phyloP scores from a whole-genome alignment of 2,888 invertebrate species.

The Dicranocentrus wangi region DNA sequence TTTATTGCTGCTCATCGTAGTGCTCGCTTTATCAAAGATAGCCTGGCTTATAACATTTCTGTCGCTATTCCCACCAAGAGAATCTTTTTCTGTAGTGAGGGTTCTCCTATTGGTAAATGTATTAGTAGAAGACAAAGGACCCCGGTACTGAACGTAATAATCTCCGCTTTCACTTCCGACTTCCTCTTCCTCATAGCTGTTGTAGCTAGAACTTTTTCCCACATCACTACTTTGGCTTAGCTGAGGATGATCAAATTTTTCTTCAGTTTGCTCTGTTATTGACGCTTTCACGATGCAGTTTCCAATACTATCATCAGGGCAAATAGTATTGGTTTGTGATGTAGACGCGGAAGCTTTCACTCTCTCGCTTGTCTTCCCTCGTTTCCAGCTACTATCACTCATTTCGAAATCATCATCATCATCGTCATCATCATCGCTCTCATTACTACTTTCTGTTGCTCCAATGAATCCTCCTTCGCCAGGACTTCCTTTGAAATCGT shows the following conservation, averaged over 20 bases:
- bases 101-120: conserved; percentile 1
- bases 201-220: conserved; percentile 33
- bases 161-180: conserved; percentile 10
- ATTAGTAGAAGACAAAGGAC: neutral
- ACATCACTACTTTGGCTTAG: conserved; percentile 5
- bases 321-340: too few species aligned
- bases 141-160: conserved; percentile 17
- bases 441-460: conserved; percentile 37
- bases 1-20: neutral
- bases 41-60: conserved; percentile 25
- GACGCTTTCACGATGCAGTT: too few species aligned
- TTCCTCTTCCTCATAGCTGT: conserved; percentile 20
- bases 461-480: conserved; percentile 3
- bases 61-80: neutral
- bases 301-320: too few species aligned
- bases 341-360: too few species aligned
- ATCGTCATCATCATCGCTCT: neutral
- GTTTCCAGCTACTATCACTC: neutral
- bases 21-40: neutral
- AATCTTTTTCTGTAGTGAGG: neutral
- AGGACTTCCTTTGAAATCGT: neutral
- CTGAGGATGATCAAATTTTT: neutral
- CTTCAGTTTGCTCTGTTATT: neutral
- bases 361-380: too few species aligned
- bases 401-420: neutral